Base-by-base conservation (phyloP, 2,888 invertebrate species). In the Stenolophus ochropezus region DNA sequence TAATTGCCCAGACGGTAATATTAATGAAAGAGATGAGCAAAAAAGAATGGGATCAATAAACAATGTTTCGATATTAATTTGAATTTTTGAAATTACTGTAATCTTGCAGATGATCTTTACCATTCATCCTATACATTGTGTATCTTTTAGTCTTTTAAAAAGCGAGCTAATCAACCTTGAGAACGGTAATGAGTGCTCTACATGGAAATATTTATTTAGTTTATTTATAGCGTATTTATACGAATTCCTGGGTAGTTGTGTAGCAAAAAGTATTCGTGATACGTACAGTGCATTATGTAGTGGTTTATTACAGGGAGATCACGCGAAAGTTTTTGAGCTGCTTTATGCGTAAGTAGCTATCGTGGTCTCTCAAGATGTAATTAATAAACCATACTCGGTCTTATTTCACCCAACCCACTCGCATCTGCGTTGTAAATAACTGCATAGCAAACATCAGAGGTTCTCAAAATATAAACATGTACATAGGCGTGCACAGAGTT, bases 201-300 rank as follows among this genome's bases (percentile, higher is more conserved):
- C 21, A 21, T 58, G n/a, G 23, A 58, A 23, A 23, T 3, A 14
- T 20, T 11, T 58, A 58, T 58, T 58, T 58, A 58, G 11, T 58
- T 58, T 58, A 53, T 53, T 53, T 53, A 53, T 53, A 53, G 4
- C 5, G 58, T 58, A 58, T 20, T 58, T 58, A 23, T 20, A 21
- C 11, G 58, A 16, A 58, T 58, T 58, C 58, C 58, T 5, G 4
- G 8, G 5, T 14, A 14, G 14, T 23, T 4, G 2, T 58, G 4
- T 11, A 23, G 11, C 18, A 58, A 58, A 58, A 23, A 58, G 23
- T 58, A 23, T 58, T 8, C 23, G 1, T 58, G 21, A 23, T 23
- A 58, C 23, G 58, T 58, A 58, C 58, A 58, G 23, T 58, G 53
- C 53, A 53, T 53, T 53, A 53, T 53, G 53, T 53, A 53, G n/a